phyloP scores from a whole-genome alignment of 2,888 invertebrate genomes.

The Periphyllus acericola region DNA sequence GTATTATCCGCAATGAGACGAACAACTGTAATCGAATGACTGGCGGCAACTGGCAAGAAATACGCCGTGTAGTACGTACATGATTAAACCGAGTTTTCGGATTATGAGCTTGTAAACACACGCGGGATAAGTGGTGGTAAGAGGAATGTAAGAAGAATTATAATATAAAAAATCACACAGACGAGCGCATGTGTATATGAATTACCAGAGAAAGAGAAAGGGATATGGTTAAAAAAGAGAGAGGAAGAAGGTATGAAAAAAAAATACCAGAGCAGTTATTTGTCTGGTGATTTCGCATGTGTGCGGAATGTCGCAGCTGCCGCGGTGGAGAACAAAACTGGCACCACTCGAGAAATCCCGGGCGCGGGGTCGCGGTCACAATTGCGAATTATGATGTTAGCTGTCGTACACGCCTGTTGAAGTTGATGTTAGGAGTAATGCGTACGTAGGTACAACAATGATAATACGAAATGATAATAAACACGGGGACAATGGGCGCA shows the following conservation, averaged over 20 bases:
- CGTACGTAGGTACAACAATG: not conserved
- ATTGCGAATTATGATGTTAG: not conserved
- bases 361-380: not conserved
- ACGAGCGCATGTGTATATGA: not conserved
- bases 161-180: not conserved
- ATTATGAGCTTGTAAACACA: not conserved
- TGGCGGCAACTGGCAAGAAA: no score
- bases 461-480: constrained; percentile 1
- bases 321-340: constrained; percentile 7
- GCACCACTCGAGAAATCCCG: constrained; percentile 25
- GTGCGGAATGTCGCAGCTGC: constrained; percentile 36
- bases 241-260: not conserved
- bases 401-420: not conserved
- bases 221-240: no score
- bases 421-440: not conserved
- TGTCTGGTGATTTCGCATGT: not conserved
- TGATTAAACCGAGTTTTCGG: not conserved
- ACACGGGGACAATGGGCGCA: not conserved
- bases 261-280: not conserved
- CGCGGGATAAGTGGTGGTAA: not conserved
- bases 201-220: no score
- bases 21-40: no score
- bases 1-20: no score
- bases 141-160: not conserved
- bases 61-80: no score